Conservation (phyloP, 2,113 vertebrate species). For the Melospiza melodia region DNA sequence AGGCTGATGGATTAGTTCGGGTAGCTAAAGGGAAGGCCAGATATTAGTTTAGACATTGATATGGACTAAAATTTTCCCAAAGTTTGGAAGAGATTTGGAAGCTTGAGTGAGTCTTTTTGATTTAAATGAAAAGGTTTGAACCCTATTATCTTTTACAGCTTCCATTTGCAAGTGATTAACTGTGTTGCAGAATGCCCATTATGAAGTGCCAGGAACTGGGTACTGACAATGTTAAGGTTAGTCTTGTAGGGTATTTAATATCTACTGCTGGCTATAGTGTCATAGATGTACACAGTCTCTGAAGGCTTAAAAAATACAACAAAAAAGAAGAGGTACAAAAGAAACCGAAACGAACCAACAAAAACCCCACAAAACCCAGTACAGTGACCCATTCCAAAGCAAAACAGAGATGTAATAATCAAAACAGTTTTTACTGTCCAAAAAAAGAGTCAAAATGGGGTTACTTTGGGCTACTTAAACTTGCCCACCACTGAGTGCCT, state of each 20-base stretch:
- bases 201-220: background rate
- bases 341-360: background rate
- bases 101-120: background rate
- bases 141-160: slow-evolving; percentile 2
- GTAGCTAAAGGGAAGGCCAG: slow-evolving; percentile 15
- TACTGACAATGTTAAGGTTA: background rate
- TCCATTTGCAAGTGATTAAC: slow-evolving; percentile 27
- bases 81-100: slow-evolving; percentile 10
- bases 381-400: background rate
- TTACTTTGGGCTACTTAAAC: background rate
- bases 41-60: slow-evolving; percentile 4
- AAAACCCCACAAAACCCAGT: background rate
- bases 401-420: background rate
- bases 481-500: background rate
- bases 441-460: background rate
- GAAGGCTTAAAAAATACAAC: background rate
- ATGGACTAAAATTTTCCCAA: slow-evolving; percentile 21
- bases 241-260: background rate
- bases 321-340: background rate
- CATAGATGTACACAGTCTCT: background rate
- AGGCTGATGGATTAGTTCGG: slow-evolving; percentile 17
- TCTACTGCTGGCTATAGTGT: background rate
- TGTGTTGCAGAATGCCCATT: background rate
- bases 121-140: slow-evolving; percentile 10
- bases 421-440: background rate